Evolutionary conservation across 2,113 vertebrate species (phyloP).

Genomic region (Ictalurus furcatus): DNA sequence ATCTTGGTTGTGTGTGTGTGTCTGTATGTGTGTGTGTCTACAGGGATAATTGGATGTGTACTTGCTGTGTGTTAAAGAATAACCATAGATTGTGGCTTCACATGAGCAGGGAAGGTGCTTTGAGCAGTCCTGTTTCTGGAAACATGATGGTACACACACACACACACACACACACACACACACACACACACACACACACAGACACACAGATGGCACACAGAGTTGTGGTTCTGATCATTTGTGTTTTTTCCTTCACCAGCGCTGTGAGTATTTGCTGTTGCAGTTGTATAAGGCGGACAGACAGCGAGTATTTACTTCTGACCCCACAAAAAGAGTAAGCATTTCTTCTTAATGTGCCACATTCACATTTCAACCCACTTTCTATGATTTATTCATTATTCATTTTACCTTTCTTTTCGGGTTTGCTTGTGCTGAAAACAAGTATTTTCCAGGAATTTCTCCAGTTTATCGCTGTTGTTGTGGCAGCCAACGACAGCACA

Average conservation of each 20-base stretch:
- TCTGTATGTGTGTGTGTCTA: background rate
- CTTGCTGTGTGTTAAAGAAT: slow-evolving; percentile 60
- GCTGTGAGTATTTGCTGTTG: background rate
- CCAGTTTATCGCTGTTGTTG: too few species aligned
- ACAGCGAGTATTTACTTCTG: background rate
- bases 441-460: too few species aligned
- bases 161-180: background rate
- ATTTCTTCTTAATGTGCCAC: background rate
- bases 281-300: background rate
- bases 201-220: background rate
- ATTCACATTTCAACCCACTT: background rate
- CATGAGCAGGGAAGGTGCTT: slow-evolving; percentile 9
- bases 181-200: background rate
- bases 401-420: background rate
- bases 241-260: background rate
- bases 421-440: too few species aligned
- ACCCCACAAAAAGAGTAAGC: background rate
- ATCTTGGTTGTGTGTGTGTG: background rate
- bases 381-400: background rate
- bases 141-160: slow-evolving; percentile 60
- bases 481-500: too few species aligned
- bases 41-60: slow-evolving; percentile 67
- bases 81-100: background rate
- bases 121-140: slow-evolving; percentile 44
- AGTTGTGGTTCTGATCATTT: background rate